Evolutionary conservation across 2,113 vertebrate genomes (phyloP), one percentile per base, ranked within the genome.

Genomic region (Petrocephalus zakoni): DNA sequence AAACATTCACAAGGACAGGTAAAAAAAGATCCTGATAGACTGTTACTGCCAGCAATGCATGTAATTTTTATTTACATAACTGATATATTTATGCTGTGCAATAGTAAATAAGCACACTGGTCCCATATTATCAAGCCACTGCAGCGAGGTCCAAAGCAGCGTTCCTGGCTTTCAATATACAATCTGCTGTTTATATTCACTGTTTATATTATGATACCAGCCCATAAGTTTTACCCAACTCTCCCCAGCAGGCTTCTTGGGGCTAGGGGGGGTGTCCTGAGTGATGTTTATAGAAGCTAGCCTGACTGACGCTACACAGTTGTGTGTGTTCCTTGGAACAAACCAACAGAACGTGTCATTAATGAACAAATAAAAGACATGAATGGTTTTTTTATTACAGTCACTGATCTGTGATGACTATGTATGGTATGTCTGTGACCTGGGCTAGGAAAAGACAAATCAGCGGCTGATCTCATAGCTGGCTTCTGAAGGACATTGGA

Each of bases 191-290:
- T 78, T 78, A 78, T 42, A 37, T 78, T 78, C 72, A 42, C 29
- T 78, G 72, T 78, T 78, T 78, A 78, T 78, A 78, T 78, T 78
- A 78, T 78, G 37, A 83, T 83, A 83, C 78, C 46, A 49, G 78
- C 9, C 46, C 46, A 83, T 83, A 47, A 83, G 78, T 49, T 47
- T 83, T 49, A 83, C 47, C 46, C 46, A 83, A 49, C 78, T n/a
- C 78, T 17, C 22, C 17, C 78, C 47, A 21, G 78, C 46, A 49
- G 22, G 42, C 42, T 83, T 37, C 42, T n/a, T 82, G 2, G 34
- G 29, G 29, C 25, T 37, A 0, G 4, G 0, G 55, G 55, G n/a
- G n/a, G 61, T 22, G 8, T n/a, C 81, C 81, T 83, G 19, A 49
- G 10, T 46, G 42, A 22, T 83, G 42, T 83, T 83, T 46, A 46